phyloP scores from a whole-genome alignment of 2,797 vertebrate species.

The Rhinophrynus dorsalis region DNA sequence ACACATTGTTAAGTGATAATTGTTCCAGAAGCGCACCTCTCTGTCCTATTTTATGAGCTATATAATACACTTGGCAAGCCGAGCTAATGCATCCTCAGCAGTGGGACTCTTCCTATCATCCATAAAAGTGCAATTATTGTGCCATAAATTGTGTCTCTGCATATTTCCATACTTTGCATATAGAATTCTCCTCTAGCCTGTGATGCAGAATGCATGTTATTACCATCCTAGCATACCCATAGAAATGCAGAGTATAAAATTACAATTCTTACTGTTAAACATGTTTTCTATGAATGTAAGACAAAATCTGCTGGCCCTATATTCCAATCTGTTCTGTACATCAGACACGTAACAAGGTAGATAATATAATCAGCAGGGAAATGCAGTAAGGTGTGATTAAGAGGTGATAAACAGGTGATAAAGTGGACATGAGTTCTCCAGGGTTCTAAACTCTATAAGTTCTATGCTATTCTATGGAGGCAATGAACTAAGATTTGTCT shows the following conservation, averaged over 20 bases:
- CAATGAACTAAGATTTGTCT: too few relatives aligned
- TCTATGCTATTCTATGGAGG: too few relatives aligned
- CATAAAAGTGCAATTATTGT: slow-evolving; percentile 46
- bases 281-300: background rate
- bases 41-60: slow-evolving; percentile 38
- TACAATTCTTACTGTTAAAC: background rate
- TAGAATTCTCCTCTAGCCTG: background rate
- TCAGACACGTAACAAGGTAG: too few relatives aligned
- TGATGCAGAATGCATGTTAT: slow-evolving; percentile 9
- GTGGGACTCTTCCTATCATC: slow-evolving; percentile 35
- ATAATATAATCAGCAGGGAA: too few relatives aligned
- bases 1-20: slow-evolving; percentile 46
- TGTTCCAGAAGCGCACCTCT: slow-evolving; percentile 34
- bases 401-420: too few relatives aligned
- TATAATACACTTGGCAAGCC: slow-evolving; percentile 42
- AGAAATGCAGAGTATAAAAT: background rate
- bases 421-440: too few relatives aligned
- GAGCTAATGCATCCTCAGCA: slow-evolving; percentile 41
- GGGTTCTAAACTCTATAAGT: too few relatives aligned
- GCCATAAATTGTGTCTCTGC: slow-evolving; percentile 36
- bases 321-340: too few relatives aligned
- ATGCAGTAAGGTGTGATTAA: too few relatives aligned
- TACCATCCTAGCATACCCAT: background rate
- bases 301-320: too few relatives aligned
- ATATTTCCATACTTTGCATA: slow-evolving; percentile 31